Evolutionary conservation across 2,797 vertebrate genomes (phyloP), one percentile per base, ranked within the genome.

Genomic region (Chelon labrosus): DNA sequence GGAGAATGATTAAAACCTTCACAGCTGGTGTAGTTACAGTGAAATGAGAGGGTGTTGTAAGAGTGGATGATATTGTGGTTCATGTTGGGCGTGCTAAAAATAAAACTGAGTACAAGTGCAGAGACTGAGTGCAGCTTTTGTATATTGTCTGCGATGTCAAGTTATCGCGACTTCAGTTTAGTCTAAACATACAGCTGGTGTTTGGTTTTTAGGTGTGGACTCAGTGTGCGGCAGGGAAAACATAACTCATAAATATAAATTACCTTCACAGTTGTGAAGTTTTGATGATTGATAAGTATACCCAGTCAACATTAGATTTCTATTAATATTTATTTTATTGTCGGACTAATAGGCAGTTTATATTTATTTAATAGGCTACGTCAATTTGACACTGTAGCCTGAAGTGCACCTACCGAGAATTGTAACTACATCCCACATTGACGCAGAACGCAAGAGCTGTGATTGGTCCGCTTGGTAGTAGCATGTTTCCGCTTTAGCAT

Each of bases 41-140:
- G 31, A 70, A 80, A 83, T 66, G 55, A 79, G 54, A 79, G 73
- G 79, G 82, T 16, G 69, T 54, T 71, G 76, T 61, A 65, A 52
- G 73, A 59, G 70, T 67, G 35, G 22, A 65, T 57, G 58, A 68
- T 60, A 41, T 52, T 75, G 67, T 70, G 85, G 85, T 70, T 60
- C 56, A n/a, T 70, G 59, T 49, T 37, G 69, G 80, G 70, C 70
- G 77, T 57, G 6, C 27, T 16, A 22, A 75, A 69, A 62, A 51
- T 35, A 35, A 35, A n/a, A 46, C 65, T 25, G 6, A 2, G 31
- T 35, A 35, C 35, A 54, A 65, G 55, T 51, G 51, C 54, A 67
- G n/a, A 55, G 10, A 10, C 20, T 31, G 7, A 10, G n/a, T n/a
- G 6, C 13, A 55, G 13, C 14, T 47, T 17, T 46, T 47, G 16